phyloP scores from a whole-genome alignment of 1,140 invertebrate genomes.

The Homarus americanus region DNA sequence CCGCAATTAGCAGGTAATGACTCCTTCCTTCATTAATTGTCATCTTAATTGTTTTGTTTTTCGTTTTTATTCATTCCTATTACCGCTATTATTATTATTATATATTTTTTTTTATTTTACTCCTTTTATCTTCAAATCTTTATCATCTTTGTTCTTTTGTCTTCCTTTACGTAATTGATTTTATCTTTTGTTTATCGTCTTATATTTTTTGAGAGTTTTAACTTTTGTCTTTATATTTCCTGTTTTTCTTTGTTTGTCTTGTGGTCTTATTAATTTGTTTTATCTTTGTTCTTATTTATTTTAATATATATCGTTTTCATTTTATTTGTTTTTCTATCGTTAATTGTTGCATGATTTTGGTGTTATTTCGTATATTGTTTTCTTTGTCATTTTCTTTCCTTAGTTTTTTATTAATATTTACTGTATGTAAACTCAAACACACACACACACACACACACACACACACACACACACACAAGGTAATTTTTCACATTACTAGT shows the following conservation, averaged over 20 bases:
- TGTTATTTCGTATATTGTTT: no score
- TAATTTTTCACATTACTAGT: no score
- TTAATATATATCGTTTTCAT: background rate
- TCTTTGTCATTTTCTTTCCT: no score
- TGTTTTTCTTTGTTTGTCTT: background rate
- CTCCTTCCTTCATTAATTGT: background rate
- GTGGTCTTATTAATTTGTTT: background rate
- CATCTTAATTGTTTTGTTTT: background rate
- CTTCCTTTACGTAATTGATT: background rate
- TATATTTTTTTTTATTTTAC: background rate
- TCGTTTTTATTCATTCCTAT: background rate
- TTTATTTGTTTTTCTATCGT: conserved; percentile 6
- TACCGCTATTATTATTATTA: background rate
- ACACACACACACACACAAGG: no score
- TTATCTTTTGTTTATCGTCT: background rate
- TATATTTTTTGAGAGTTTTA: background rate
- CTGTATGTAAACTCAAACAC: no score
- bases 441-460: no score
- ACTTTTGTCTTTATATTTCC: background rate
- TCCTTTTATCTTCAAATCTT: background rate
- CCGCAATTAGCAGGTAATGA: no score
- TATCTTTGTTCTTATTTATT: background rate
- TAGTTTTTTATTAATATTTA: no score
- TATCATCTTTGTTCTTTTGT: background rate
- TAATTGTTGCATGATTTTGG: background rate